A percentile compares a stretch with the other conserved stretches of the same genome.
These are phyloP conservation scores for Botia almorhae DNA, from an alignment of 2,797 vertebrate species.

Conservation along the genomic window DNA sequence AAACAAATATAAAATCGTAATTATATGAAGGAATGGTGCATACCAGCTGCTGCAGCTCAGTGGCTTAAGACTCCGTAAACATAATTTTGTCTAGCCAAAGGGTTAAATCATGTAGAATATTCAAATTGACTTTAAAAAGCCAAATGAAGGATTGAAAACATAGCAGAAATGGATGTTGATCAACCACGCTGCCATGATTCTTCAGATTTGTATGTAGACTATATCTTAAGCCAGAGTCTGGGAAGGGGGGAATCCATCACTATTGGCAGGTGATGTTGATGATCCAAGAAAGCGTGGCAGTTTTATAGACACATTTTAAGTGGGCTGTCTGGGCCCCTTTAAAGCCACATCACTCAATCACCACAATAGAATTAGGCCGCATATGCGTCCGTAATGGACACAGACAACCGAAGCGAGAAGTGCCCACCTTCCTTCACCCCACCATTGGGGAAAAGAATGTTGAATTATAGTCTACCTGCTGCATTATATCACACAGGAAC, in stretches of 20 bases:
- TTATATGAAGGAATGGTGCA: constrained; percentile 55
- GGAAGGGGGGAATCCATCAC: constrained; percentile 71
- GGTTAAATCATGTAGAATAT: constrained; percentile 36
- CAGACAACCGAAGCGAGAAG: constrained; percentile 46
- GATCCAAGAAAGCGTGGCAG: constrained; percentile 68
- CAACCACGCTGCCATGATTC: constrained; percentile 62
- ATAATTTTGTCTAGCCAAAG: constrained; percentile 43
- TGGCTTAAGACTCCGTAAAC: constrained; percentile 57
- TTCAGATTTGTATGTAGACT: constrained; percentile 66
- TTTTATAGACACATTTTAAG: constrained; percentile 76
- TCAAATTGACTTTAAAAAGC: constrained; percentile 43
- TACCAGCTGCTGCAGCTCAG: constrained; percentile 58
- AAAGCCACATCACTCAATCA: constrained; percentile 73
- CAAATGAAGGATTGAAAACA: constrained; percentile 33
- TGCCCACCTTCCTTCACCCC: constrained; percentile 13
- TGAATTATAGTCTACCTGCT: neutral
- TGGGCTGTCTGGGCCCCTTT: constrained; percentile 72
- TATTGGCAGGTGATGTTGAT: constrained; percentile 68
- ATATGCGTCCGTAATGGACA: constrained; percentile 59
- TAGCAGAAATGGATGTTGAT: constrained; percentile 67
- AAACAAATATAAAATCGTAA: constrained; percentile 58
- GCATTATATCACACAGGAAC: neutral
- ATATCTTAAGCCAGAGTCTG: constrained; percentile 65
- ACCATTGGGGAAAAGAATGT: constrained; percentile 4
- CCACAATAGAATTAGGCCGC: constrained; percentile 62